phyloP scores from a whole-genome alignment of 2,797 vertebrate species.

The Danionella dracula region DNA sequence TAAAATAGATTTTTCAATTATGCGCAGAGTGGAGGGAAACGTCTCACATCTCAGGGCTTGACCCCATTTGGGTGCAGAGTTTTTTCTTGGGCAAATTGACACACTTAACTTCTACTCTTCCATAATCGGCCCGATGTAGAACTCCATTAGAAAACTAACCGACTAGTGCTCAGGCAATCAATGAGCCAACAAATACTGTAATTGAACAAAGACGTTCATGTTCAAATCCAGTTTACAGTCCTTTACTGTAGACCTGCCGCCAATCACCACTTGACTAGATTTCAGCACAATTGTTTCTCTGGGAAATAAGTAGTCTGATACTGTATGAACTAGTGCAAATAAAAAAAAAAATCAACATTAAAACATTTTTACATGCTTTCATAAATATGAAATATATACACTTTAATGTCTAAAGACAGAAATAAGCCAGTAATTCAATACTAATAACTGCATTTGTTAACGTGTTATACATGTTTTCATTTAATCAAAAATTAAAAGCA shows the following conservation, averaged over 20 bases:
- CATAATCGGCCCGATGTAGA: slow-evolving; percentile 43
- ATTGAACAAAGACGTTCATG: slow-evolving; percentile 20
- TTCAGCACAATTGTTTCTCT: background rate
- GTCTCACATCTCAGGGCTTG: slow-evolving; percentile 71
- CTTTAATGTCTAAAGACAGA: too few species aligned
- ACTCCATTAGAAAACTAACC: slow-evolving; percentile 28
- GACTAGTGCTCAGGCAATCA: slow-evolving; percentile 3
- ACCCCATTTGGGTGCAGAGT: slow-evolving; percentile 60
- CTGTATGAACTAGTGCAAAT: background rate
- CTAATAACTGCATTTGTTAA: too few species aligned
- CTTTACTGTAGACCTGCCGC: slow-evolving; percentile 26
- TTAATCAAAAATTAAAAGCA: too few species aligned
- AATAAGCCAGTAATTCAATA: too few species aligned
- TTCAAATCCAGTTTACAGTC: slow-evolving; percentile 19
- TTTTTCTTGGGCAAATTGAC: slow-evolving; percentile 51
- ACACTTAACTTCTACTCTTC: slow-evolving; percentile 48
- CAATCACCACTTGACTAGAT: slow-evolving; percentile 2
- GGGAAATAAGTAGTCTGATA: too few species aligned
- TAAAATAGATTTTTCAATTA: slow-evolving; percentile 79
- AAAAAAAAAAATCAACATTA: too few species aligned
- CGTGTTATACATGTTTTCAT: too few species aligned
- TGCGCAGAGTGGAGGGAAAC: slow-evolving; percentile 73
- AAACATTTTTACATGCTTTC: too few species aligned
- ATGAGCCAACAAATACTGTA: slow-evolving; percentile 30
- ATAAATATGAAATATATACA: too few species aligned